Conservation (phyloP, 2,113 vertebrate species). For the Pungitius pungitius region DNA sequence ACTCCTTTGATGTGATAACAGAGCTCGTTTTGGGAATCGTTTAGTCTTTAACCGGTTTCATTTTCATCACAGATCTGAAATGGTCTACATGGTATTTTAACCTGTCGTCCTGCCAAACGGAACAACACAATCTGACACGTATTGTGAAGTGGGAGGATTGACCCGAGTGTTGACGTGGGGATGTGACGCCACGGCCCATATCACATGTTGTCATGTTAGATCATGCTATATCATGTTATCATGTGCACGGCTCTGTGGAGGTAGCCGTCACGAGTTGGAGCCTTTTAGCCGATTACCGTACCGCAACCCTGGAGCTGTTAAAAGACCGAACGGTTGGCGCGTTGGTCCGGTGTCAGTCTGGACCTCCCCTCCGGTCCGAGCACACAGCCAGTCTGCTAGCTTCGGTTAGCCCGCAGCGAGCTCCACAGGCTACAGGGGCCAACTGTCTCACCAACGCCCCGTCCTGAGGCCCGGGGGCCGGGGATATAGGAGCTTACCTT, state of each 20-base stretch:
- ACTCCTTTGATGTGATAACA: background rate
- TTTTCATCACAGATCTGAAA: background rate
- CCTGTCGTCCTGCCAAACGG: background rate
- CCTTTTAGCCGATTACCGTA: too few species aligned
- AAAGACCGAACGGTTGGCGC: background rate
- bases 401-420: conserved; percentile 29
- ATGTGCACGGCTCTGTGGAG: too few species aligned
- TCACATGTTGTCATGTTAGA: too few species aligned
- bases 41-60: background rate
- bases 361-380: conserved; percentile 2
- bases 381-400: conserved; percentile 19
- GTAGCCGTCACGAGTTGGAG: too few species aligned
- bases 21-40: background rate
- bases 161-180: background rate
- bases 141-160: background rate
- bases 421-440: background rate
- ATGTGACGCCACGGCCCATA: background rate
- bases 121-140: background rate
- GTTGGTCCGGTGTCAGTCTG: conserved; percentile 4
- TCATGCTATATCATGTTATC: too few species aligned
- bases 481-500: conserved; percentile 84
- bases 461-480: background rate
- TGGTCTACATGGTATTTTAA: background rate
- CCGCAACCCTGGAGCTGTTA: too few species aligned
- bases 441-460: background rate